A percentile compares a stretch with the other conserved stretches of the same genome.
phyloP scores from a whole-genome alignment of 2,797 vertebrate species.

The Neostethus bicornis region DNA sequence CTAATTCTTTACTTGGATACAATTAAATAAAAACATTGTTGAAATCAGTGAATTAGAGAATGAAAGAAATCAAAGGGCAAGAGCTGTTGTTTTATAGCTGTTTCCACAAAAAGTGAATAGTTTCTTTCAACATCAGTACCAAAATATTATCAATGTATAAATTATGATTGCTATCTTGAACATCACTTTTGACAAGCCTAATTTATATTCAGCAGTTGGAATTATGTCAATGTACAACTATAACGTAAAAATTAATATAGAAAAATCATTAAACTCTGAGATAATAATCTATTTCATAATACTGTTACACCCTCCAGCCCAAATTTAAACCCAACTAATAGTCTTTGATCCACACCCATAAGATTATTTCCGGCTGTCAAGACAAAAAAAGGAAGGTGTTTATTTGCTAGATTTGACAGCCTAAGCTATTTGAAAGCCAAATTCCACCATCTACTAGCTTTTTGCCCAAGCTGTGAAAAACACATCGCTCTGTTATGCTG shows the following conservation, averaged over 20 bases:
- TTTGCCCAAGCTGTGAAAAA: conserved; percentile 9
- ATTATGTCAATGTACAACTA: neutral
- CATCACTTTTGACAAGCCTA: neutral
- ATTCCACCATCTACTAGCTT: conserved; percentile 6
- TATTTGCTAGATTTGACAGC: conserved; percentile 14
- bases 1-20: neutral
- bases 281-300: neutral
- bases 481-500: too few relatives aligned
- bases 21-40: neutral
- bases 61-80: neutral
- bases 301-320: neutral
- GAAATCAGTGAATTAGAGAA: neutral
- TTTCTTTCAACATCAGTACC: neutral
- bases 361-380: neutral
- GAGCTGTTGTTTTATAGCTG: neutral
- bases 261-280: neutral
- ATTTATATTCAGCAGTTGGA: neutral
- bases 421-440: conserved; percentile 12
- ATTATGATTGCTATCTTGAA: neutral
- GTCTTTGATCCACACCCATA: neutral
- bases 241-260: neutral
- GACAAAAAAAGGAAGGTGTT: conserved; percentile 1
- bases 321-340: neutral
- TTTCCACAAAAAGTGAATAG: neutral
- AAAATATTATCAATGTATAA: neutral